These are phyloP conservation scores for Oscheius sp. DNA, from an alignment of 2,888 invertebrate genomes.

Conservation along the genomic window DNA sequence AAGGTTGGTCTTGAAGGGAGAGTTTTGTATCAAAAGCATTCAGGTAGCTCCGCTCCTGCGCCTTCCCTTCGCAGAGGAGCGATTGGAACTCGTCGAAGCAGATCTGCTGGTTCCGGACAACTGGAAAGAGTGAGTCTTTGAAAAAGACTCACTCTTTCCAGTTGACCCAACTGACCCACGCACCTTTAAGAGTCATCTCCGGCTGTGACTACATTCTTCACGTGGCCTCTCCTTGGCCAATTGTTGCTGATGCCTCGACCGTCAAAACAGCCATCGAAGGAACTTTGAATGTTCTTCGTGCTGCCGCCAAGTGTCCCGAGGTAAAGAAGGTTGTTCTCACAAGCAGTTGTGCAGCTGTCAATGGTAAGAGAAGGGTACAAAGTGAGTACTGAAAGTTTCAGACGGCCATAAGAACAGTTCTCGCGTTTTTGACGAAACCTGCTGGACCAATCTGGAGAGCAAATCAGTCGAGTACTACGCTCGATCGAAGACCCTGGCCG, in stretches of 20 bases:
- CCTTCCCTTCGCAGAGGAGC: constrained; percentile 74
- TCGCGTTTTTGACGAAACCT: constrained; percentile 57
- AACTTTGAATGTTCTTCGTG: constrained; percentile 76
- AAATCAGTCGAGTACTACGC: constrained; percentile 53
- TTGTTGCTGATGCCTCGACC: constrained; percentile 58
- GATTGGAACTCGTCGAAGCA: constrained; percentile 76
- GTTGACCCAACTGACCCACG: neutral
- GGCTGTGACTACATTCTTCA: constrained; percentile 59
- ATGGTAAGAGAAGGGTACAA: constrained; percentile 53
- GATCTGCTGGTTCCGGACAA: constrained; percentile 75
- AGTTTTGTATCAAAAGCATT: neutral
- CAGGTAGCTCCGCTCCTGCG: constrained; percentile 46
- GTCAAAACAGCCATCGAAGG: constrained; percentile 75
- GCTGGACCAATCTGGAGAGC: constrained; percentile 53
- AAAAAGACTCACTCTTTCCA: neutral
- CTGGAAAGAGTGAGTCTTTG: constrained; percentile 69
- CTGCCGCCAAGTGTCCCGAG: constrained; percentile 73
- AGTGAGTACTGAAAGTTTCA: constrained; percentile 35
- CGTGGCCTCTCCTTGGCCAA: constrained; percentile 61
- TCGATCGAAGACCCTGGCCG: constrained; percentile 60
- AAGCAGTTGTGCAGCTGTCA: constrained; percentile 73
- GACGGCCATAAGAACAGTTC: constrained; percentile 54
- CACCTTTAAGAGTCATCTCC: constrained; percentile 46
- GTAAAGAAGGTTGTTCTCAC: constrained; percentile 76
- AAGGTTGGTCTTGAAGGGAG: constrained; percentile 52